A percentile compares a stretch with the other conserved stretches of the same genome.
Conservation (phyloP, 92 coral and sea anemone species). For the Anthopleura xanthogrammica region DNA sequence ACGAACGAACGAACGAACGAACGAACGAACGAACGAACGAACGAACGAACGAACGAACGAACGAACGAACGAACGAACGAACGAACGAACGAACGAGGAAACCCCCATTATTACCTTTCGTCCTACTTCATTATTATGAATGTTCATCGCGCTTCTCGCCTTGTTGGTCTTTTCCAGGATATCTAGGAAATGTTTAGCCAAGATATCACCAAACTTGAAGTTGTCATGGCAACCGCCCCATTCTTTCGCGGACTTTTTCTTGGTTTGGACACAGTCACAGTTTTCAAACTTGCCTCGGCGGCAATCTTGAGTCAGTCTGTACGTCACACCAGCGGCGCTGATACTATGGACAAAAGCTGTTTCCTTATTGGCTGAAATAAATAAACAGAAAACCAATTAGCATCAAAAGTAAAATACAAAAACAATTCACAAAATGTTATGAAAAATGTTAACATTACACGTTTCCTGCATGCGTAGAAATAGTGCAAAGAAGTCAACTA, state of each 20-base stretch:
- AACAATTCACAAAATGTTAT: too few species aligned
- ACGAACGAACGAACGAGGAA: neutral
- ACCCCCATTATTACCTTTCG: constrained; percentile 55
- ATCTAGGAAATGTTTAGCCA: constrained; percentile 73
- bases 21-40: too few species aligned
- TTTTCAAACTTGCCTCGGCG: constrained; percentile 61
- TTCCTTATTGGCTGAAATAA: constrained; percentile 61
- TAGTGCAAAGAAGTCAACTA: too few species aligned
- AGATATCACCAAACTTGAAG: constrained; percentile 69
- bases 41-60: too few species aligned
- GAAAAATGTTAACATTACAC: too few species aligned
- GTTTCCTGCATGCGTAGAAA: too few species aligned
- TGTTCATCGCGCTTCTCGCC: constrained; percentile 56
- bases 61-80: neutral
- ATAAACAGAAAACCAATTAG: neutral
- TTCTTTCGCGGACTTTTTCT: constrained; percentile 19
- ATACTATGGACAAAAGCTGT: constrained; percentile 74
- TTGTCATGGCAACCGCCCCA: constrained; percentile 95
- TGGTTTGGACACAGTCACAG: constrained; percentile 57
- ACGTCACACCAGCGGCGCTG: constrained; percentile 72
- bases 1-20: too few species aligned
- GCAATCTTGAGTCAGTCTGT: constrained; percentile 60
- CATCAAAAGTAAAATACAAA: too few species aligned
- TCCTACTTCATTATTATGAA: constrained; percentile 91
- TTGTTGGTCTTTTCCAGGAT: constrained; percentile 48